phyloP scores from a whole-genome alignment of 2,797 vertebrate genomes.

The Cossypha caffra region DNA sequence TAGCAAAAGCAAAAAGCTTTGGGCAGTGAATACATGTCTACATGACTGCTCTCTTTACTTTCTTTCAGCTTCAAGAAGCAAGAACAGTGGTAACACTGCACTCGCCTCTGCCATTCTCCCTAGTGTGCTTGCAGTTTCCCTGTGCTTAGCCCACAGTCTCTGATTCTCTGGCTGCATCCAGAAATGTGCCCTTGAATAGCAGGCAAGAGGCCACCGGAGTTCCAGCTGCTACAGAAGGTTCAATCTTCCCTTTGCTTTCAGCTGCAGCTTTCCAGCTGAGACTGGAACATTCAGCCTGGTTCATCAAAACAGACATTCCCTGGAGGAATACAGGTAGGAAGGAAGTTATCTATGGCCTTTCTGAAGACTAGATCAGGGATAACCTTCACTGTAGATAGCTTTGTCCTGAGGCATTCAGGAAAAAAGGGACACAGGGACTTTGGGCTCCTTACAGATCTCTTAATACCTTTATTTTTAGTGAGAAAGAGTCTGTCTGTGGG shows the following conservation, averaged over 20 bases:
- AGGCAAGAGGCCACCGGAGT: neutral
- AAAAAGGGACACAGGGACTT: neutral
- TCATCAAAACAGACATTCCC: neutral
- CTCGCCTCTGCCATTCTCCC: neutral
- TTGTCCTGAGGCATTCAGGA: neutral
- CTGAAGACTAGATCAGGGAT: neutral
- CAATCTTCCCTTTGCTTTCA: neutral
- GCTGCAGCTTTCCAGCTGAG: neutral
- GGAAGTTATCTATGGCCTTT: neutral
- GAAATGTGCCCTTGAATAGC: neutral
- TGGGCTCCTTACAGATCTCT: neutral
- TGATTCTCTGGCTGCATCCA: neutral
- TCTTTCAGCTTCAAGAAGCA: conserved; percentile 41
- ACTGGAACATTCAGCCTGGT: neutral
- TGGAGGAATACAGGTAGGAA: neutral
- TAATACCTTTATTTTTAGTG: neutral
- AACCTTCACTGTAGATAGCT: neutral
- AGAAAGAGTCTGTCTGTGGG: neutral
- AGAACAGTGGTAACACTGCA: neutral
- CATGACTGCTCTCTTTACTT: neutral
- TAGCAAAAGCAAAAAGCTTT: neutral
- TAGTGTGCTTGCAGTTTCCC: neutral
- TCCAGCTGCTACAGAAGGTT: neutral
- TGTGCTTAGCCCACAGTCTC: neutral
- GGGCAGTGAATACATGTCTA: neutral